These are phyloP conservation scores for Acestrorhynchus altus DNA, from an alignment of 2,797 vertebrate species.

Conservation along the genomic window DNA sequence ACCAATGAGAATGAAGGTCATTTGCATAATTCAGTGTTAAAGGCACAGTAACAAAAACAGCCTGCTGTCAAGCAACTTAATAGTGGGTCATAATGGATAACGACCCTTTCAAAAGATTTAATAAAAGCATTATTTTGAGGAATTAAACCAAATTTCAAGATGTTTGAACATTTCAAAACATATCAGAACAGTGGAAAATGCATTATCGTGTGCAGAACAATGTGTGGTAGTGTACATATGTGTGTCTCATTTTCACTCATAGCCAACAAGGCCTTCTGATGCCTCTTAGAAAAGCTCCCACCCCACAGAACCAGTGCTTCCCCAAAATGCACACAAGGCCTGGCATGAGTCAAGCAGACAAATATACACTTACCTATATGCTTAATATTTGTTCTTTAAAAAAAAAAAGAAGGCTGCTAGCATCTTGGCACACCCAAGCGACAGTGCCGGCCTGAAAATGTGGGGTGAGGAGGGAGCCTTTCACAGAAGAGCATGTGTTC, in stretches of 20 bases:
- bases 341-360: slow-evolving; percentile 36
- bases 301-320: neutral
- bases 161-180: neutral
- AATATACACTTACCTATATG: slow-evolving; percentile 66
- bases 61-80: no score
- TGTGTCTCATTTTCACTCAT: neutral
- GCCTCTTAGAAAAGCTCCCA: neutral
- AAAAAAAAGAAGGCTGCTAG: slow-evolving; percentile 30
- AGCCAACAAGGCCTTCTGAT: neutral
- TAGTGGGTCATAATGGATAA: no score
- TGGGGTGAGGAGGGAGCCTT: slow-evolving; percentile 59
- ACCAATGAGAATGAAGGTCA: no score
- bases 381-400: slow-evolving; percentile 62
- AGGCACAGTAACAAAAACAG: no score
- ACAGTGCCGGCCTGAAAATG: slow-evolving; percentile 66
- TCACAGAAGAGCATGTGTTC: slow-evolving; percentile 81
- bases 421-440: slow-evolving; percentile 48
- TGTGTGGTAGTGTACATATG: neutral
- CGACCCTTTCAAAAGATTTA: no score
- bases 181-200: neutral
- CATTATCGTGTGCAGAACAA: neutral
- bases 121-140: no score
- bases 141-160: neutral
- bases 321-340: slow-evolving; percentile 1
- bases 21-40: no score